Evolutionary conservation across 2,888 invertebrate species (phyloP).

Genomic region (Alloplasta piceator): DNA sequence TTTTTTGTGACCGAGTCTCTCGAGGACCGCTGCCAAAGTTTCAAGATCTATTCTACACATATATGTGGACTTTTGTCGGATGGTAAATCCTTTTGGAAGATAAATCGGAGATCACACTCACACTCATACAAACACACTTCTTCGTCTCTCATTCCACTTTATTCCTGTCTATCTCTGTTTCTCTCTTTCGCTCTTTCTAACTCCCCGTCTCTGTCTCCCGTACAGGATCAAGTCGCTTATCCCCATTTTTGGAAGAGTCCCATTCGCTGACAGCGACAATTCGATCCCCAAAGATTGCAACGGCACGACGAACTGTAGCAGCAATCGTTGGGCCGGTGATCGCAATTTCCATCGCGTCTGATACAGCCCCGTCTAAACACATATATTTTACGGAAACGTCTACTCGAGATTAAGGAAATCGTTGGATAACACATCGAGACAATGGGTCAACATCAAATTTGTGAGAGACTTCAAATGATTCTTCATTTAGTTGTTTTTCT

Average conservation of each 20-base stretch:
- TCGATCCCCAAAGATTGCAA: slow-evolving; percentile 95
- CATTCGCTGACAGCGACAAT: slow-evolving; percentile 94
- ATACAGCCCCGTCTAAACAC: slow-evolving; percentile 94
- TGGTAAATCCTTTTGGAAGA: not conserved
- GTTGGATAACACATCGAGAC: slow-evolving; percentile 72
- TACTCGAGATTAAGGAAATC: slow-evolving; percentile 84
- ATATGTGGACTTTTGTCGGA: not conserved
- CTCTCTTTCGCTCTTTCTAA: slow-evolving; percentile 9
- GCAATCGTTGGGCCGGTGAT: slow-evolving; percentile 93
- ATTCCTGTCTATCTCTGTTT: not conserved
- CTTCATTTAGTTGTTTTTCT: not conserved
- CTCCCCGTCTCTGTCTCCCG: slow-evolving; percentile 4
- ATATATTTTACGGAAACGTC: slow-evolving; percentile 93
- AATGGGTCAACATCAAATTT: slow-evolving; percentile 62
- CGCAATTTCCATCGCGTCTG: slow-evolving; percentile 92
- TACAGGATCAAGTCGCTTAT: slow-evolving; percentile 83
- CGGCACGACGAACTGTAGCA: slow-evolving; percentile 94
- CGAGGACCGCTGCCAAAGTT: not conserved
- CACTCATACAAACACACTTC: not conserved
- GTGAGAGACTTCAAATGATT: not conserved
- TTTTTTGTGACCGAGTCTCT: not conserved
- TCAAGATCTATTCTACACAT: not conserved
- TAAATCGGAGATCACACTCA: not conserved
- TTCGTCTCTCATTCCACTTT: not conserved
- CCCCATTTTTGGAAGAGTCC: slow-evolving; percentile 96